Conservation (phyloP, 2,888 invertebrate genomes). For the Drosophila cracens region DNA sequence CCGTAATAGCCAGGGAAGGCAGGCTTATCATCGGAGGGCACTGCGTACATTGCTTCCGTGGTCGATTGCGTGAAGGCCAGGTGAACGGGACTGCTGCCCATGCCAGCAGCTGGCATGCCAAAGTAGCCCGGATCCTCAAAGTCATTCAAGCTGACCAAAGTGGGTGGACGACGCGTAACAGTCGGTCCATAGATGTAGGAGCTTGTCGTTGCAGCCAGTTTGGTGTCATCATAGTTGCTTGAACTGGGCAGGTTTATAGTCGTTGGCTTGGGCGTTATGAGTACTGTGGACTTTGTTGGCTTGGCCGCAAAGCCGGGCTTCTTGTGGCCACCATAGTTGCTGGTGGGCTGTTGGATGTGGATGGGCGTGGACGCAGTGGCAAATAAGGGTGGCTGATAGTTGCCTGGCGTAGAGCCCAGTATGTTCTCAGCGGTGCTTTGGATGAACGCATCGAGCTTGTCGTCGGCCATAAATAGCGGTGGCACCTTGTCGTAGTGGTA, state of each 20-base stretch:
- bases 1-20: slow-evolving; percentile 84
- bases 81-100: slow-evolving; percentile 60
- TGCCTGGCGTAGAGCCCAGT: slow-evolving; percentile 60
- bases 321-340: slow-evolving; percentile 57
- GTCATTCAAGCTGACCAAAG: slow-evolving; percentile 79
- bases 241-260: slow-evolving; percentile 75
- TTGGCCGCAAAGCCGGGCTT: slow-evolving; percentile 85
- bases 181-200: slow-evolving; percentile 84
- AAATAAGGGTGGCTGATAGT: slow-evolving; percentile 67
- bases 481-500: slow-evolving; percentile 77
- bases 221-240: slow-evolving; percentile 57
- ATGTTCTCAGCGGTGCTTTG: slow-evolving; percentile 79
- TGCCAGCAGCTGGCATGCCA: slow-evolving; percentile 59
- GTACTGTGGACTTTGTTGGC: slow-evolving; percentile 85
- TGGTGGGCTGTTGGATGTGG: slow-evolving; percentile 78
- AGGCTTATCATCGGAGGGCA: slow-evolving; percentile 83
- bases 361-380: slow-evolving; percentile 82
- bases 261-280: slow-evolving; percentile 90
- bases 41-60: slow-evolving; percentile 67
- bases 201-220: slow-evolving; percentile 79
- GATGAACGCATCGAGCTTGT: slow-evolving; percentile 81
- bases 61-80: slow-evolving; percentile 70
- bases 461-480: slow-evolving; percentile 76
- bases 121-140: slow-evolving; percentile 85
- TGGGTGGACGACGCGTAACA: slow-evolving; percentile 77